Conservation (phyloP, 2,113 vertebrate species). For the Lipotes vexillifer region DNA sequence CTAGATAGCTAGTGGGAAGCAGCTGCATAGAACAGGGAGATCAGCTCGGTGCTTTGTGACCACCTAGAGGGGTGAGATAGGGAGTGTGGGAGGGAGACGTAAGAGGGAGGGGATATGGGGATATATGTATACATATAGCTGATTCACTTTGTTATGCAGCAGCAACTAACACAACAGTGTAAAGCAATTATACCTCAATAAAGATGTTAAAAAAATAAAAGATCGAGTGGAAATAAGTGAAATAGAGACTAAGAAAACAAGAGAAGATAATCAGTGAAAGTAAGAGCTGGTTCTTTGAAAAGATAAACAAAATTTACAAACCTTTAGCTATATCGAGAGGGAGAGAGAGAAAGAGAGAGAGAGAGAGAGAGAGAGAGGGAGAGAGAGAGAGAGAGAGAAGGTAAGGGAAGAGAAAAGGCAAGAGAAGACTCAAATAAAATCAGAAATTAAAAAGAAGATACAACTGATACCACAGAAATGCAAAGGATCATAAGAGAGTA, state of each 20-base stretch:
- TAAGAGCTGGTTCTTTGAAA: background rate
- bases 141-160: too few species aligned
- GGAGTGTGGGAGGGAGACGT: too few species aligned
- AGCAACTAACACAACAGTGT: too few species aligned
- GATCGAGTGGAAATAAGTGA: background rate
- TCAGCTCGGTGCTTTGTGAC: too few species aligned
- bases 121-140: too few species aligned
- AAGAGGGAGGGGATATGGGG: too few species aligned
- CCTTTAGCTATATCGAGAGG: background rate
- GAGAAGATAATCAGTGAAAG: background rate
- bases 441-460: background rate
- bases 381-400: background rate
- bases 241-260: background rate
- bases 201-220: background rate
- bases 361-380: background rate
- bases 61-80: too few species aligned
- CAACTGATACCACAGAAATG: background rate
- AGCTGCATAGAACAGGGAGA: too few species aligned
- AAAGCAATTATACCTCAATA: too few species aligned
- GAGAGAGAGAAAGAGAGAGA: background rate
- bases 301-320: background rate
- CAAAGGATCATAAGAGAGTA: background rate
- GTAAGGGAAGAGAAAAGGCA: background rate
- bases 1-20: too few species aligned
- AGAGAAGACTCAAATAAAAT: background rate